These are phyloP conservation scores for Pammene aurita DNA, from an alignment of 2,888 invertebrate genomes.

Conservation along the genomic window DNA sequence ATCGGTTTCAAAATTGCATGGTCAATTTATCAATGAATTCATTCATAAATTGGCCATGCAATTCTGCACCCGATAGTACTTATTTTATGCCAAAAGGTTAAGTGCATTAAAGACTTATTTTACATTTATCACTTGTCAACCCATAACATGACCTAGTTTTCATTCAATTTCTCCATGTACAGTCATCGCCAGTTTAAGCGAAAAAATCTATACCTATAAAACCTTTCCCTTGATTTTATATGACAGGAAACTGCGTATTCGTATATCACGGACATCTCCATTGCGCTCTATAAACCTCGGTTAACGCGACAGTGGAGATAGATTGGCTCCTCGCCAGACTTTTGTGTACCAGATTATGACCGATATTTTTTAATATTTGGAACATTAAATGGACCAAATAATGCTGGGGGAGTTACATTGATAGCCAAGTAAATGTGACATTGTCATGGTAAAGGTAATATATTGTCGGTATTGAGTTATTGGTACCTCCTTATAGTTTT, in stretches of 20 bases:
- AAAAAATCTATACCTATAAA: slow-evolving; percentile 3
- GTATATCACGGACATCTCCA: slow-evolving; percentile 19
- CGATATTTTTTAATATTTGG: slow-evolving; percentile 29
- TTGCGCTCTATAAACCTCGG: slow-evolving; percentile 26
- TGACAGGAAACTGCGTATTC: slow-evolving; percentile 10
- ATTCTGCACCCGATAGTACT: too few relatives aligned
- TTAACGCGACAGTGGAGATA: slow-evolving; percentile 30
- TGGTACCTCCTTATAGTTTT: too few relatives aligned
- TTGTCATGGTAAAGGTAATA: too few relatives aligned
- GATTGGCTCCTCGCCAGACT: slow-evolving; percentile 25
- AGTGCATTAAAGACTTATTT: too few relatives aligned
- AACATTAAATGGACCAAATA: slow-evolving; percentile 22
- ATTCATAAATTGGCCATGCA: too few relatives aligned
- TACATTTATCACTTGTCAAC: background rate
- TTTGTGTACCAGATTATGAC: slow-evolving; percentile 23
- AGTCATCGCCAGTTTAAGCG: background rate
- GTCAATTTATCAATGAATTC: too few relatives aligned
- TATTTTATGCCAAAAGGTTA: too few relatives aligned
- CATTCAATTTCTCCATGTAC: background rate
- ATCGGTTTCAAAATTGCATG: too few relatives aligned
- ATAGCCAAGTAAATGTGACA: background rate
- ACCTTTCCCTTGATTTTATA: background rate
- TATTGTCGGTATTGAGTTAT: too few relatives aligned
- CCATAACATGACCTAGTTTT: background rate
- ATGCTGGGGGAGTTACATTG: slow-evolving; percentile 6